Percentiles rank a stretch among this genome's conserved stretches.
These are phyloP conservation scores for Stegana nigrithorax DNA, from an alignment of 2,888 invertebrate species.

Conservation along the genomic window DNA sequence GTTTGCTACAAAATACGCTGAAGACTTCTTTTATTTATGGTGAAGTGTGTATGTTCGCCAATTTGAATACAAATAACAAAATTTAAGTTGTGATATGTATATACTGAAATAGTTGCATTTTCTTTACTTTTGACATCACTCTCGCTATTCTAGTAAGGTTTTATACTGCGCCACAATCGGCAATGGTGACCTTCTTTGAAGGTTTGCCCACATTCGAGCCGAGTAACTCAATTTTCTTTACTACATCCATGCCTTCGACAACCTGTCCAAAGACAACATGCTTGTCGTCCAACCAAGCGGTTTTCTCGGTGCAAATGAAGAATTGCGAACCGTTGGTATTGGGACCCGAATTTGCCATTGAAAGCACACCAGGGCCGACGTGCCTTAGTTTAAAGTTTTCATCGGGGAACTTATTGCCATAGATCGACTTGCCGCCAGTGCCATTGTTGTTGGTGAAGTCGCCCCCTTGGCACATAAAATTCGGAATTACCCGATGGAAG, in stretches of 20 bases:
- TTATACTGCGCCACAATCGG: slow-evolving; percentile 80
- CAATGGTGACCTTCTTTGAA: slow-evolving; percentile 80
- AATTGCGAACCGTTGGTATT: slow-evolving; percentile 97
- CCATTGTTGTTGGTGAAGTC: slow-evolving; percentile 96
- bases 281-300: slow-evolving; percentile 92
- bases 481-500: slow-evolving; percentile 95
- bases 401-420: slow-evolving; percentile 93
- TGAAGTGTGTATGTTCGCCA: too few species aligned
- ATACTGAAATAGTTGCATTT: too few species aligned
- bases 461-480: slow-evolving; percentile 97
- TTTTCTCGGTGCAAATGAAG: slow-evolving; percentile 92
- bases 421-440: slow-evolving; percentile 96
- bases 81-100: too few species aligned
- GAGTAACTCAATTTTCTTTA: slow-evolving; percentile 83
- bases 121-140: too few species aligned
- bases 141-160: too few species aligned
- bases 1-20: too few species aligned
- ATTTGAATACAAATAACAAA: too few species aligned
- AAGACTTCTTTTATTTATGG: too few species aligned
- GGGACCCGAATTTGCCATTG: slow-evolving; percentile 96
- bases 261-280: slow-evolving; percentile 96
- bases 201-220: slow-evolving; percentile 87
- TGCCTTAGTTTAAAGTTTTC: slow-evolving; percentile 97
- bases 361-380: slow-evolving; percentile 88
- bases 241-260: slow-evolving; percentile 90